Evolutionary conservation across 2,113 vertebrate genomes (phyloP), one percentile per base, ranked within the genome.

Genomic region (Lepisosteus osseus): DNA sequence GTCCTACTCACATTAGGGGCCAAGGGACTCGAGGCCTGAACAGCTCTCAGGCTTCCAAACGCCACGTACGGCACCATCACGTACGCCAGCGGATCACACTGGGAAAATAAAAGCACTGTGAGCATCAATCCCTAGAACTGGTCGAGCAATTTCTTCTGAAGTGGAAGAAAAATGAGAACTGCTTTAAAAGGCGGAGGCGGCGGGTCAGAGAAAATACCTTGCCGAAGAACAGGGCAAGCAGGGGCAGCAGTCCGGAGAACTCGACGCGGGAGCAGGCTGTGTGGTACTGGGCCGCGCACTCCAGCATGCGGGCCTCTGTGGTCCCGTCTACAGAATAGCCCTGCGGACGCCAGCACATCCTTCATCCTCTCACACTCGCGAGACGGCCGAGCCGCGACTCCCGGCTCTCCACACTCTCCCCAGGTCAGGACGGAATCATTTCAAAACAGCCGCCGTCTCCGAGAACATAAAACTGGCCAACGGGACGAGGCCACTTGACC

Each of bases 21-120:
- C 70, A 95, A 79, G 79, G 90, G 90, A 54, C 69, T 54, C 47
- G 43, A 86, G 72, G 86, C 81, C 74, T 94, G 93, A 72, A 94
- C 6, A 70, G 79, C 67, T 65, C 61, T 78, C 66, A 94, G 76
- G 78, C 80, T 90, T 77, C 88, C 87, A 68, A 79, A 85, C 45
- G 87, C 82, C 69, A 92, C 91, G 77, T 93, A 93, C 0, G 93
- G 92, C n/a, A 94, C 85, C 88, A 94, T 90, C 73, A 95, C 71
- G 76, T 94, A 95, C 3, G 86, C 84, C 71, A 95, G 68, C 68
- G 94, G 93, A 81, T 94, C 92, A 68, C 86, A 88, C 94, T 95
- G 71, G 71, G 72, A 61, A 8, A 70, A 51, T 51, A 51, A 51
- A 51, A 51, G 5, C 47, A 51, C 2, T 51, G 5, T 51, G 5